Base-by-base conservation (phyloP, 1,140 invertebrate species). In the Psilanteris sp. region DNA sequence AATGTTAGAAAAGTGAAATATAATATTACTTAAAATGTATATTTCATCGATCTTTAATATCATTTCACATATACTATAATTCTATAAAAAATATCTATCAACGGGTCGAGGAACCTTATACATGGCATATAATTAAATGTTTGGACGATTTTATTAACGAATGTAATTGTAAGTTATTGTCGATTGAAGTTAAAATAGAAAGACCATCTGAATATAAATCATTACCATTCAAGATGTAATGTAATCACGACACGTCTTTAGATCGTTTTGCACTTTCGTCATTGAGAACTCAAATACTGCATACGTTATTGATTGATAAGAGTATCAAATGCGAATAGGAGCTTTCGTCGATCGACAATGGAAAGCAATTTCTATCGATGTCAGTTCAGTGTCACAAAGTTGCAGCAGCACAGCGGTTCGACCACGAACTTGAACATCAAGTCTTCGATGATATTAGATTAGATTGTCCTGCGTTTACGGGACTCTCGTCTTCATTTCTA, bases 161-260 rank as follows among this genome's bases (percentile, higher is more conserved):
- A n/a, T n/a, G n/a, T n/a, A n/a, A n/a, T n/a, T n/a, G n/a, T n/a
- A n/a, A n/a, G n/a, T n/a, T n/a, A n/a, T n/a, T n/a, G n/a, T n/a
- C n/a, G n/a, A n/a, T n/a, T n/a, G n/a, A n/a, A n/a, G n/a, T n/a
- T n/a, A n/a, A n/a, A n/a, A n/a, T n/a, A n/a, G n/a, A n/a, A n/a
- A n/a, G n/a, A n/a, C n/a, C n/a, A n/a, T n/a, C n/a, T n/a, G n/a
- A n/a, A n/a, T n/a, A n/a, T n/a, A n/a, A 29, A 43, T 70, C 66
- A 70, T 71, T 71, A 71, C 67, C 46, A 71, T 71, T 71, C 67
- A 71, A 71, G 24, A 37, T 31, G 34, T 14, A 14, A 37, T 29
- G 48, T 54, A 71, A 71, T 71, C 55, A 54, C 46, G 55, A 71
- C 67, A 39, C 55, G 67, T 61, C 26, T 16, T 20, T 46, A 16